Percentiles rank a stretch among this genome's conserved stretches.
Evolutionary conservation across 2,113 vertebrate species (phyloP).

Genomic region (Rhea pennata): DNA sequence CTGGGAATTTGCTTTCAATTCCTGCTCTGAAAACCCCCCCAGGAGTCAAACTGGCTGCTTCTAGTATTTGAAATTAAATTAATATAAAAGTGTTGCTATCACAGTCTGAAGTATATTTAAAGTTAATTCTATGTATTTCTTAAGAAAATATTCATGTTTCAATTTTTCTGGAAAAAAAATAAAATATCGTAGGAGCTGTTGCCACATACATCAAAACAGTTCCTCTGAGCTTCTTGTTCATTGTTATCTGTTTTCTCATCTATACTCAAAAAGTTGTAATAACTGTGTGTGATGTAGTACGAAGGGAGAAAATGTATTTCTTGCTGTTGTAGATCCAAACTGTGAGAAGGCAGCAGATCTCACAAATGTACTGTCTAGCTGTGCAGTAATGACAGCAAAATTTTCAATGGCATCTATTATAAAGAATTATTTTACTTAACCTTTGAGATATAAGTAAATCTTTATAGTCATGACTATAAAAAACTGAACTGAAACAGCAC

Average conservation of each 20-base stretch:
- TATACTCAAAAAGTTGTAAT: background rate
- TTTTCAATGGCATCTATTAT: background rate
- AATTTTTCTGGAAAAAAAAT: background rate
- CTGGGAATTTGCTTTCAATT: background rate
- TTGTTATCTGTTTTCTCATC: background rate
- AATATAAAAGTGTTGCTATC: background rate
- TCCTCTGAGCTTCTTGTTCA: background rate
- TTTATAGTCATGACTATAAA: background rate
- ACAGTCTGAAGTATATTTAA: background rate
- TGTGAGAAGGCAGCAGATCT: background rate
- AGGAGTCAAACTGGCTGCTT: background rate
- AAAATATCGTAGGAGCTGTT: background rate
- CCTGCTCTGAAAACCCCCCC: background rate
- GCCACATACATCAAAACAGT: background rate
- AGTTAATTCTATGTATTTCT: background rate
- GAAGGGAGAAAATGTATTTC: background rate
- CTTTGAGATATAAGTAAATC: background rate
- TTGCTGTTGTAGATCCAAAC: background rate
- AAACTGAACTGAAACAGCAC: background rate
- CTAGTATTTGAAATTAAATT: background rate
- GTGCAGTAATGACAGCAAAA: background rate
- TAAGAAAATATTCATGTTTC: background rate
- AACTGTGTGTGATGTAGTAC: background rate
- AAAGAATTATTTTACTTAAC: background rate
- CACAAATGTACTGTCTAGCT: background rate